These are phyloP conservation scores for Hipparchia semele DNA, from an alignment of 2,888 invertebrate genomes.

Conservation along the genomic window DNA sequence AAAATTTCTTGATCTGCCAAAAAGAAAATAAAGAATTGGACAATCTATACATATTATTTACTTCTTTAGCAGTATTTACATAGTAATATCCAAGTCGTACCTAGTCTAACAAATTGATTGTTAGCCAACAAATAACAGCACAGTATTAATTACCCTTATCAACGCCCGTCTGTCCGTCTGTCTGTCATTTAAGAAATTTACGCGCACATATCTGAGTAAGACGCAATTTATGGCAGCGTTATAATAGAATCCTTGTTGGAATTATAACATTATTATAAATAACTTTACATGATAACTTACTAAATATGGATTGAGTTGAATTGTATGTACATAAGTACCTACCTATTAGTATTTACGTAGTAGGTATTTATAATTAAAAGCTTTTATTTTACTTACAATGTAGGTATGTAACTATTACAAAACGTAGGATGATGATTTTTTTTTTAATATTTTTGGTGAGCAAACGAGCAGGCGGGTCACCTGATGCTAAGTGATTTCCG, in stretches of 20 bases:
- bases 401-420: too few relatives aligned
- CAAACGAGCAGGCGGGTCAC: too few relatives aligned
- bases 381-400: too few relatives aligned
- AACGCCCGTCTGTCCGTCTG: slow-evolving; percentile 45
- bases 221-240: slow-evolving; percentile 41
- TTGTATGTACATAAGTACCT: background rate
- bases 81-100: background rate
- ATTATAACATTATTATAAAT: slow-evolving; percentile 38
- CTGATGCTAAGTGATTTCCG: too few relatives aligned
- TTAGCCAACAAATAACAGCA: slow-evolving; percentile 23
- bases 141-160: slow-evolving; percentile 45
- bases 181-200: slow-evolving; percentile 45
- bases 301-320: slow-evolving; percentile 37
- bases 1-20: too few relatives aligned
- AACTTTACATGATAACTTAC: slow-evolving; percentile 39
- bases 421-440: too few relatives aligned
- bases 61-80: background rate
- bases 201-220: slow-evolving; percentile 42
- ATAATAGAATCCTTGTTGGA: slow-evolving; percentile 50
- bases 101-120: slow-evolving; percentile 21
- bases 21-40: too few relatives aligned
- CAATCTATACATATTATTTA: too few relatives aligned
- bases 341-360: too few relatives aligned
- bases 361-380: too few relatives aligned
- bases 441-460: too few relatives aligned